phyloP scores from a whole-genome alignment of 2,888 invertebrate species.

The Matsumyia berberina region DNA sequence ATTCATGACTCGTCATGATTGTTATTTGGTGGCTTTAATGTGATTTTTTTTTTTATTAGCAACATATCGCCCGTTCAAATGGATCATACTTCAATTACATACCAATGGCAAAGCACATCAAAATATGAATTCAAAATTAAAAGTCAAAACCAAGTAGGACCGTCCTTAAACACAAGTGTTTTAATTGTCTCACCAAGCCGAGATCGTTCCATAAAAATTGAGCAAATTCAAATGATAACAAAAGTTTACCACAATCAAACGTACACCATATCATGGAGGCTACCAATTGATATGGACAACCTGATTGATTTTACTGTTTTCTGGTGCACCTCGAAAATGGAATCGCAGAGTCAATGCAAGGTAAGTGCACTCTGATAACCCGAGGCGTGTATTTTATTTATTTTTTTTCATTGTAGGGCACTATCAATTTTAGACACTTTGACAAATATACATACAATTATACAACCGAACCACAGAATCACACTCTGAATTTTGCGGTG shows the following conservation, averaged over 20 bases:
- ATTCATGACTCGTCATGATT: too few species aligned
- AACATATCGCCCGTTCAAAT: conserved; percentile 69
- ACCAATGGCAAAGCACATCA: conserved; percentile 77
- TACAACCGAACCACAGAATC: conserved; percentile 84
- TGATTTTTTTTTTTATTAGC: conserved; percentile 18
- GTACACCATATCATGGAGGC: conserved; percentile 91
- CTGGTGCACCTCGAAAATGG: conserved; percentile 88
- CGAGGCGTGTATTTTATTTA: background rate
- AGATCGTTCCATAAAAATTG: conserved; percentile 25
- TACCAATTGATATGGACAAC: conserved; percentile 83
- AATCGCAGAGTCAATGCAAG: conserved; percentile 87
- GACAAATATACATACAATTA: conserved; percentile 79
- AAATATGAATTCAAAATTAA: conserved; percentile 79
- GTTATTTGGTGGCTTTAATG: background rate
- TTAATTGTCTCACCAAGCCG: conserved; percentile 78
- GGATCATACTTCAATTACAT: conserved; percentile 80
- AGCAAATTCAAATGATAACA: conserved; percentile 85
- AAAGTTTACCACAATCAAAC: conserved; percentile 90
- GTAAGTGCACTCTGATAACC: conserved; percentile 78
- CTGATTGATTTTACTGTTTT: conserved; percentile 91
- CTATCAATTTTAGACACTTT: conserved; percentile 87
- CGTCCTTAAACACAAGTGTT: conserved; percentile 79
- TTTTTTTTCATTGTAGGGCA: conserved; percentile 84
- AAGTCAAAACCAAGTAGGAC: conserved; percentile 80
- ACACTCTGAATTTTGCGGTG: conserved; percentile 90